phyloP scores from a whole-genome alignment of 2,113 vertebrate genomes.

The Rousettus leschenaultii region DNA sequence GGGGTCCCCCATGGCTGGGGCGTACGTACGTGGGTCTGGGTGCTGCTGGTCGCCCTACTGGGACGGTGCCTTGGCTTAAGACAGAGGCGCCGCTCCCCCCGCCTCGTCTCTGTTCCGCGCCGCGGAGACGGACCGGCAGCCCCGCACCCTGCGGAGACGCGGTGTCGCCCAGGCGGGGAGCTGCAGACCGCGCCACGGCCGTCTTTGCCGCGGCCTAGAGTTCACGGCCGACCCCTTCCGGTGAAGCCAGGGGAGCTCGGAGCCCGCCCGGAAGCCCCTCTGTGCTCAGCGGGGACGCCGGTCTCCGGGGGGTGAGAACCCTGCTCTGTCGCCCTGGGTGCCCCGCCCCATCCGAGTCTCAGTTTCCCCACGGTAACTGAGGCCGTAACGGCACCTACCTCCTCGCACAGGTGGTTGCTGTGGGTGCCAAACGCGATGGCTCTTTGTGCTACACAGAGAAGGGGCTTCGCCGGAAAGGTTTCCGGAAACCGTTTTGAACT shows the following conservation, averaged over 20 bases:
- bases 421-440: background rate
- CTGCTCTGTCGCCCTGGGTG: background rate
- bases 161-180: rapidly evolving
- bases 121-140: background rate
- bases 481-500: background rate
- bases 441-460: background rate
- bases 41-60: background rate
- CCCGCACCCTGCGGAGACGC: background rate
- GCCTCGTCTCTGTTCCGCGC: background rate
- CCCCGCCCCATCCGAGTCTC: background rate
- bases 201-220: no score
- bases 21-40: background rate
- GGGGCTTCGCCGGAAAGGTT: background rate
- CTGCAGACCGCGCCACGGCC: background rate
- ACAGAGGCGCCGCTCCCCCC: background rate
- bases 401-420: background rate
- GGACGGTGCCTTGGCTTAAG: background rate
- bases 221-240: background rate
- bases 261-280: background rate
- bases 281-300: rapidly evolving
- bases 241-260: background rate
- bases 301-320: background rate
- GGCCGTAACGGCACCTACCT: background rate
- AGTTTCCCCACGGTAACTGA: background rate
- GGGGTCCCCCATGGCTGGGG: background rate